phyloP scores from a whole-genome alignment of 2,888 invertebrate genomes.

The Miltochrista miniata region DNA sequence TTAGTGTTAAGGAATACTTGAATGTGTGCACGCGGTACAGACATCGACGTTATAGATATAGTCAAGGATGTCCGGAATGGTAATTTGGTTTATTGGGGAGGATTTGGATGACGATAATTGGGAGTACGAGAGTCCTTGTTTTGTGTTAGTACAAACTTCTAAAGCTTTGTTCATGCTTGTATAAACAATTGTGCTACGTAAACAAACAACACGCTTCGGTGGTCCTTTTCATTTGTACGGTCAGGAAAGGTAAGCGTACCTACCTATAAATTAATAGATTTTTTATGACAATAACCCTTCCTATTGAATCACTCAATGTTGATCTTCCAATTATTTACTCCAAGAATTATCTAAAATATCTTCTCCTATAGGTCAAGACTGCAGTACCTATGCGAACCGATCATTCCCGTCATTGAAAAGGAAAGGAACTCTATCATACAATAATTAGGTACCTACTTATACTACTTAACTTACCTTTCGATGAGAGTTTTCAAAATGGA shows the following conservation, averaged over 20 bases:
- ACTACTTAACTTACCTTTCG: no score
- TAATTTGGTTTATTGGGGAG: constrained; percentile 50
- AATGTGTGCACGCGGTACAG: constrained; percentile 40
- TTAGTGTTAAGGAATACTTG: constrained; percentile 17
- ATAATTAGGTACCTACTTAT: no score
- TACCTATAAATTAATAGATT: not conserved
- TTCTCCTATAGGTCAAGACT: no score
- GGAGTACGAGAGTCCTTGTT: constrained; percentile 32
- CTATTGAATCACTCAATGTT: not conserved
- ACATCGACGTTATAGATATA: constrained; percentile 34
- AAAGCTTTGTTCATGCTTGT: constrained; percentile 18
- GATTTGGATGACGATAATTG: constrained; percentile 44
- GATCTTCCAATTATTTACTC: not conserved
- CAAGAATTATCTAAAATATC: not conserved
- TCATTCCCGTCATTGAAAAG: no score
- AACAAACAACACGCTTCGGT: constrained; percentile 10
- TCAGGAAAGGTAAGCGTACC: constrained; percentile 17
- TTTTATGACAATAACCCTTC: not conserved
- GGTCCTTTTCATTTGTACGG: constrained; percentile 2
- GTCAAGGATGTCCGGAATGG: constrained; percentile 44
- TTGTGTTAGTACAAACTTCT: constrained; percentile 35
- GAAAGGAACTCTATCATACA: not conserved
- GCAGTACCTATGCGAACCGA: no score
- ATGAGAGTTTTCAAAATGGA: no score
- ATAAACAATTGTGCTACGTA: constrained; percentile 19